Evolutionary conservation across 1,140 invertebrate genomes (phyloP).

Genomic region (Brachionus sp.): DNA sequence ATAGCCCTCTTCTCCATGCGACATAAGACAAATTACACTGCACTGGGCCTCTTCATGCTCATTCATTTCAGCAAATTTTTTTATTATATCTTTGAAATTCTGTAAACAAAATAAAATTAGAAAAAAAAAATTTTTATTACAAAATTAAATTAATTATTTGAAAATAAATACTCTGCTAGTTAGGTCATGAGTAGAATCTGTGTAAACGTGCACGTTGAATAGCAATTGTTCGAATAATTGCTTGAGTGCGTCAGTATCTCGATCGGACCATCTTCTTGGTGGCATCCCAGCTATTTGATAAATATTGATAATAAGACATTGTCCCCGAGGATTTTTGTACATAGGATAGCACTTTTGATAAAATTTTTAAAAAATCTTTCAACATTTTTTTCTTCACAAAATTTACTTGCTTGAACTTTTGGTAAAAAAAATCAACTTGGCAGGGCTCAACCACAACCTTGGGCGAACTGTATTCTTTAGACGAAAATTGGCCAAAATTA

Average conservation of each 20-base stretch:
- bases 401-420: conserved; percentile 41
- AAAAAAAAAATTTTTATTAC: background rate
- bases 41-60: conserved; percentile 43
- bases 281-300: conserved; percentile 41
- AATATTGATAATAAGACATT: conserved; percentile 45
- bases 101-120: background rate
- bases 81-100: conserved; percentile 22
- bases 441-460: conserved; percentile 27
- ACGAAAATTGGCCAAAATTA: background rate
- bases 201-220: conserved; percentile 28
- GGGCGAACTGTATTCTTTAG: background rate
- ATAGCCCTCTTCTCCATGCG: conserved; percentile 44
- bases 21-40: conserved; percentile 41
- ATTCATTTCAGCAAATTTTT: conserved; percentile 15
- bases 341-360: conserved; percentile 24
- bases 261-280: conserved; percentile 35
- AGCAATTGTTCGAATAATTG: conserved; percentile 23
- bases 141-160: background rate
- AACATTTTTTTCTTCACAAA: background rate
- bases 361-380: background rate
- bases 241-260: background rate
- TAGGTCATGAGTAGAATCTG: conserved; percentile 30
- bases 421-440: conserved; percentile 39
- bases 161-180: background rate
- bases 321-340: conserved; percentile 41